Conservation (phyloP, 1,140 invertebrate genomes). For the Pteromalus puparum region DNA sequence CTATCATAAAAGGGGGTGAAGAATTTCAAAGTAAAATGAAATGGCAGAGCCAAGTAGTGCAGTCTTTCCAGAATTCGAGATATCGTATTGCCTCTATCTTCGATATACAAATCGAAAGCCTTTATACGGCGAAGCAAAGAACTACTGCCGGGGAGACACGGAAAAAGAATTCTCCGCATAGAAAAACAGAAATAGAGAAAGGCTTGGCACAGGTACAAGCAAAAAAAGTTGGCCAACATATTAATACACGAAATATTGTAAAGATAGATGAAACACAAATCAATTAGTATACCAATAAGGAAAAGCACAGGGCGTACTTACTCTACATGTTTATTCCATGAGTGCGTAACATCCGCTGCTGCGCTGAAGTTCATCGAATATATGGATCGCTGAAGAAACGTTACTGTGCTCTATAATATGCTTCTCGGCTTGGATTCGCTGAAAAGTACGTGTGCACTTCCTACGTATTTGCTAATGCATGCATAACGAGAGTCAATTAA, state of each 20-base stretch:
- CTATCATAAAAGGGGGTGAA: constrained; percentile 27
- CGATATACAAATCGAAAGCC: constrained; percentile 42
- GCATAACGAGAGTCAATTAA: neutral
- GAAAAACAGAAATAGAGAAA: neutral
- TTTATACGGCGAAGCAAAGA: constrained; percentile 30
- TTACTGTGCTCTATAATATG: too few species aligned
- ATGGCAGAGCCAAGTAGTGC: neutral
- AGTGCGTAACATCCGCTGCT: too few species aligned
- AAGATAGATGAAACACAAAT: neutral
- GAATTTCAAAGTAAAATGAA: constrained; percentile 43
- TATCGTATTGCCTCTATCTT: constrained; percentile 34
- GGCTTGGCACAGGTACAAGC: too few species aligned
- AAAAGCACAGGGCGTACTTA: too few species aligned
- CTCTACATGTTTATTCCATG: too few species aligned
- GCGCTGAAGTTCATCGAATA: too few species aligned
- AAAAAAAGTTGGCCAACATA: neutral
- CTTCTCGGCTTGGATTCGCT: too few species aligned
- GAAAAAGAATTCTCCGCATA: neutral
- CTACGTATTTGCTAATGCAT: neutral
- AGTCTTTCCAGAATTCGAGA: neutral
- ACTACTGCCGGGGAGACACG: neutral
- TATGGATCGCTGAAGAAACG: too few species aligned
- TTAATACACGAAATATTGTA: neutral
- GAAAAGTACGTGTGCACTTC: too few species aligned
- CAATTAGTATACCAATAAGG: too few species aligned